Evolutionary conservation across 1,140 invertebrate genomes (phyloP).

Genomic region (Dendroctonus valens): DNA sequence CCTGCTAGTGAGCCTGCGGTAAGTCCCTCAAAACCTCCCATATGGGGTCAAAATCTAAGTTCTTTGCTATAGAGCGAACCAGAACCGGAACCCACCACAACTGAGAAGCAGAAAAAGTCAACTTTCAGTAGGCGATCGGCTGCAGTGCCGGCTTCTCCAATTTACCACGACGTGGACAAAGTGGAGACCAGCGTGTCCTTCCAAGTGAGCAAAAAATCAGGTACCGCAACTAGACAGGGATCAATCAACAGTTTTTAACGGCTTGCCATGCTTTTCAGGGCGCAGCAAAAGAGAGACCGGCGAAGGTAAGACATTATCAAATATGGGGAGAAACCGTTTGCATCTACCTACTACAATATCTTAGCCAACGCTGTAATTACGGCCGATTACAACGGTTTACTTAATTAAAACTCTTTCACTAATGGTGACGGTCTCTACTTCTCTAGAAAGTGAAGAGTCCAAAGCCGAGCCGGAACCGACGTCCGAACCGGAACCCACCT

Average conservation of each 20-base stretch:
- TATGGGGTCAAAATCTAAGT: no score
- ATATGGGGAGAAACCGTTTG: no score
- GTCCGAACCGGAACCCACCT: conserved; percentile 50
- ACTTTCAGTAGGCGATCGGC: conserved; percentile 52
- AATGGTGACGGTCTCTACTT: conserved; percentile 50
- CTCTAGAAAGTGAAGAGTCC: conserved; percentile 45
- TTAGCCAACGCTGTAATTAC: no score
- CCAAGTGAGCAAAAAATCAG: conserved; percentile 59
- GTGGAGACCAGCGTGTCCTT: conserved; percentile 61
- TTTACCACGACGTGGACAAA: conserved; percentile 50
- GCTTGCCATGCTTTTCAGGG: conserved; percentile 14
- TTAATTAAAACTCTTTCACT: no score
- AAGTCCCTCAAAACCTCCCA: conserved; percentile 6
- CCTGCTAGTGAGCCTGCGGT: conserved; percentile 38
- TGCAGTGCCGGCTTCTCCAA: conserved; percentile 35
- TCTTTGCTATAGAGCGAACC: conserved; percentile 34
- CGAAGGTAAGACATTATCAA: conserved; percentile 7
- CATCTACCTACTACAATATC: no score
- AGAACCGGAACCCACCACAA: conserved; percentile 46
- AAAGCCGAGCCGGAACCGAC: conserved; percentile 47
- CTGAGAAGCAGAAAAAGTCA: conserved; percentile 44
- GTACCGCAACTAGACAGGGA: conserved; percentile 27
- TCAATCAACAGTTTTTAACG: not conserved
- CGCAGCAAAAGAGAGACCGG: conserved; percentile 17
- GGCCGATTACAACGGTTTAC: no score